Percentiles rank a stretch among this genome's conserved stretches.
phyloP scores from a whole-genome alignment of 2,113 vertebrate species.

The Nansenia antarctica region DNA sequence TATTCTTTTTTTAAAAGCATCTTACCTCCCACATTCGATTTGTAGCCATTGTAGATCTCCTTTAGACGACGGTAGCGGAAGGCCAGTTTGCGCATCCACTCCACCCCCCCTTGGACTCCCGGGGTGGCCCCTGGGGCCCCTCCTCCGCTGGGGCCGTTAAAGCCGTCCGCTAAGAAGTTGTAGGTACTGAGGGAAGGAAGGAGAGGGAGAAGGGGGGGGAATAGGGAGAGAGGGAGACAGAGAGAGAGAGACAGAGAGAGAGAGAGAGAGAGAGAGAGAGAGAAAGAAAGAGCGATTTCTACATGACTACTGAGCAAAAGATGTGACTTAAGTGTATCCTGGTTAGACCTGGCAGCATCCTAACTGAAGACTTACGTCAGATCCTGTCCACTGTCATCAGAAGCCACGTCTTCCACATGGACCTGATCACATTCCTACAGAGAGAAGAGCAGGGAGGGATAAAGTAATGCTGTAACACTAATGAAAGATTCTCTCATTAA shows the following conservation, averaged over 20 bases:
- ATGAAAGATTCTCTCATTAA: too few species aligned
- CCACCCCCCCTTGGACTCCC: constrained; percentile 92
- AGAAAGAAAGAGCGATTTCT: not conserved
- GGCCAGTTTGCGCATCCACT: constrained; percentile 98
- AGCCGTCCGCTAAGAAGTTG: constrained; percentile 92
- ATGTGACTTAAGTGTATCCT: not conserved
- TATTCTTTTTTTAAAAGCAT: too few species aligned
- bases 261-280: not conserved
- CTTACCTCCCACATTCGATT: constrained; percentile 76
- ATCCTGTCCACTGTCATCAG: constrained; percentile 97
- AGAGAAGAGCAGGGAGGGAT: constrained; percentile 37
- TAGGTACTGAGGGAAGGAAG: constrained; percentile 81
- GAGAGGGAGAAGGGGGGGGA: not conserved
- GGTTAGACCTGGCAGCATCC: not conserved
- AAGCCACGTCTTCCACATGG: constrained; percentile 95
- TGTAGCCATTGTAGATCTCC: constrained; percentile 94
- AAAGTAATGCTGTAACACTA: not conserved
- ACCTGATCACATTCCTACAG: constrained; percentile 96
- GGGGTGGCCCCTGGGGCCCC: constrained; percentile 75
- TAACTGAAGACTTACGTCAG: constrained; percentile 78
- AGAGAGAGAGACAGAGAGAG: not conserved
- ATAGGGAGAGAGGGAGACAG: not conserved
- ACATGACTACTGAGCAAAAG: not conserved
- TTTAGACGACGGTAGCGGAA: constrained; percentile 95
- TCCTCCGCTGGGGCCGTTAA: constrained; percentile 82